A percentile compares a stretch with the other conserved stretches of the same genome.
phyloP scores from a whole-genome alignment of 2,888 invertebrate genomes.

The Cantharis flavilabris region DNA sequence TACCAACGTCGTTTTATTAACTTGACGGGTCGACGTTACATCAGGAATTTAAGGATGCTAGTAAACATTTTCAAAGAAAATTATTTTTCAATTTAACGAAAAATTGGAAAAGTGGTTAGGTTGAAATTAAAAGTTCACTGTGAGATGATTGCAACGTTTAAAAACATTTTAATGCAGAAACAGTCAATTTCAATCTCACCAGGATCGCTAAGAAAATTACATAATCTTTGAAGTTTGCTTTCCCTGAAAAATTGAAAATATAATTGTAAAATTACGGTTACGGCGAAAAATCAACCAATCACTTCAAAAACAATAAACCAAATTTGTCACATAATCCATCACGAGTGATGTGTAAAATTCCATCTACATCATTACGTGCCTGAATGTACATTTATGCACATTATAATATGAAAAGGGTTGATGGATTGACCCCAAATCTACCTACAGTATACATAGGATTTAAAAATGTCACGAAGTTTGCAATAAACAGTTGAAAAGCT shows the following conservation, averaged over 20 bases:
- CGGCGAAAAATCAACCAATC: background rate
- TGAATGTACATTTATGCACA: background rate
- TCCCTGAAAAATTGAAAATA: background rate
- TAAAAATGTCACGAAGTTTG: background rate
- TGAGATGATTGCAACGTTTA: no score
- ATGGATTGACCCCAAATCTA: background rate
- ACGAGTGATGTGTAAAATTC: background rate
- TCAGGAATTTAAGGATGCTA: background rate
- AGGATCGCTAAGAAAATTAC: no score
- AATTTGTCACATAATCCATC: background rate
- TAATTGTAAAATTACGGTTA: background rate
- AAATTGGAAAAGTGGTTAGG: background rate
- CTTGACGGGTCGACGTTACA: background rate
- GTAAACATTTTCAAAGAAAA: background rate
- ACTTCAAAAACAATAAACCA: background rate
- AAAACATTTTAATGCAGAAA: no score
- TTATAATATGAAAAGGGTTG: background rate
- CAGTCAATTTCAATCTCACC: no score
- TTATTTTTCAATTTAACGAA: background rate
- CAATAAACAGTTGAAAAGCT: background rate
- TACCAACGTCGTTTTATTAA: background rate
- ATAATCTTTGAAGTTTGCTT: background rate
- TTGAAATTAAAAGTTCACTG: background rate
- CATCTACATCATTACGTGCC: background rate
- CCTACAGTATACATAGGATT: background rate